Base-by-base conservation (phyloP, 2,888 invertebrate species). In the Diplolepis rosae region DNA sequence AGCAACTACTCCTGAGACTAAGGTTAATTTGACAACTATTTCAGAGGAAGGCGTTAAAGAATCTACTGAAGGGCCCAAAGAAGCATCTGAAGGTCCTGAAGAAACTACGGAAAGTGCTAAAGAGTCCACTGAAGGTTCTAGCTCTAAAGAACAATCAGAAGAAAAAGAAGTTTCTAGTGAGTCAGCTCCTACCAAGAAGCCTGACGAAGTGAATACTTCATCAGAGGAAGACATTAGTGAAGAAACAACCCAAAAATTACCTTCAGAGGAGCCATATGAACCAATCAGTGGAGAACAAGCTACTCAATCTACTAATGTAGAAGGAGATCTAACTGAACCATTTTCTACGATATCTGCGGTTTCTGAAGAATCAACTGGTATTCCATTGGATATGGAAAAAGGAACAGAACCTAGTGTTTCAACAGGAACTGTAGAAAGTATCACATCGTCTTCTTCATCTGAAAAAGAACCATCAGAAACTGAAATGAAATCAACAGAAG, bases 401-500 rank as follows among this genome's bases (percentile, higher is more conserved):
- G 67, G 73, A 32, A 18, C 9, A 30, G 15, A 68, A 66, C 13
- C 71, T 42, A 72, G 71, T 32, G n/a, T 32, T 11, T 39, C 65
- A 32, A 51, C 32, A 48, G 35, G 22, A 28, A 65, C 42, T 51
- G 35, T 39, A 18, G 51, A 52, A 56, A 52, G 24, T 24, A 39
- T 39, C 24, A 72, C 67, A 2, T 50, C 50, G 66, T 15, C 24
- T 5, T 35, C 65, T 66, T 42, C 74, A 66, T 61, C 69, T 3
- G 77, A 75, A 66, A 73, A 54, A 15, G 68, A 72, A 77, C 73
- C 74, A 30, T 71, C 68, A 52, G 70, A 54, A 32, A 68, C 42
- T 45, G 73, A 74, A 66, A 73, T 79, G 54, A 70, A 78, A 52
- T 78, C 77, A 68, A 74, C 72, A 27, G n/a, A 79, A n/a, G n/a